Percentiles rank a stretch among this genome's conserved stretches.
phyloP scores from a whole-genome alignment of 2,888 invertebrate genomes.

The Odontothrips loti region DNA sequence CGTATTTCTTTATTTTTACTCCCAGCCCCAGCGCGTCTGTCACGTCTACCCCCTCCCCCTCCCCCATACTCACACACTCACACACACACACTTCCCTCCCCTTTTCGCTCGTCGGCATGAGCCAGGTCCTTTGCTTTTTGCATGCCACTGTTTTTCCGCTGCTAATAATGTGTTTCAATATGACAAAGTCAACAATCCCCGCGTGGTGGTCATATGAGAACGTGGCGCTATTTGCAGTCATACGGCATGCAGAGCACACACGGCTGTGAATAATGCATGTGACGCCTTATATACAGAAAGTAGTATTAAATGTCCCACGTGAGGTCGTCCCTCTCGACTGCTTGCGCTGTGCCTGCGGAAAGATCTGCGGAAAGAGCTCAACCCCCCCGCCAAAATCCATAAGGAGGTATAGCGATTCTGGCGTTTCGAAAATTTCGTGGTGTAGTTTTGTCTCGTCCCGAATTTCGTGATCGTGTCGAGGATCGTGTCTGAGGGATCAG shows the following conservation, averaged over 20 bases:
- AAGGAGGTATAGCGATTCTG: no score
- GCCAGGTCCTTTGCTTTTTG: background rate
- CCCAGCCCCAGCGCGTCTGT: background rate
- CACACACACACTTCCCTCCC: background rate
- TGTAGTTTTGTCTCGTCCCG: no score
- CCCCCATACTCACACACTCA: background rate
- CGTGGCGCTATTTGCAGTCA: background rate
- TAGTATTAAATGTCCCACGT: constrained; percentile 13
- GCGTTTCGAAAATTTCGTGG: no score
- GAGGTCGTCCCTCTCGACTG: background rate
- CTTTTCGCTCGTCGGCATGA: background rate
- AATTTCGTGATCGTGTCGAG: no score
- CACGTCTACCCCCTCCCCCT: background rate
- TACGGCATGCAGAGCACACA: background rate
- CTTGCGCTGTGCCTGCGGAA: no score
- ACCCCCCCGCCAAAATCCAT: no score
- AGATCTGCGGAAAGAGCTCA: no score
- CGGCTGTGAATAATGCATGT: constrained; percentile 11
- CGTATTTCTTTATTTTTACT: background rate
- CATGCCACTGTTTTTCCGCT: constrained; percentile 8
- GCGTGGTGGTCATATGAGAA: constrained; percentile 6
- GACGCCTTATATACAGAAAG: constrained; percentile 24
- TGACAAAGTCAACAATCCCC: constrained; percentile 23
- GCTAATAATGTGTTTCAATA: constrained; percentile 25
- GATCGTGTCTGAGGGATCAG: no score